phyloP scores from a whole-genome alignment of 2,113 vertebrate species.

The Lucifuga dentata region DNA sequence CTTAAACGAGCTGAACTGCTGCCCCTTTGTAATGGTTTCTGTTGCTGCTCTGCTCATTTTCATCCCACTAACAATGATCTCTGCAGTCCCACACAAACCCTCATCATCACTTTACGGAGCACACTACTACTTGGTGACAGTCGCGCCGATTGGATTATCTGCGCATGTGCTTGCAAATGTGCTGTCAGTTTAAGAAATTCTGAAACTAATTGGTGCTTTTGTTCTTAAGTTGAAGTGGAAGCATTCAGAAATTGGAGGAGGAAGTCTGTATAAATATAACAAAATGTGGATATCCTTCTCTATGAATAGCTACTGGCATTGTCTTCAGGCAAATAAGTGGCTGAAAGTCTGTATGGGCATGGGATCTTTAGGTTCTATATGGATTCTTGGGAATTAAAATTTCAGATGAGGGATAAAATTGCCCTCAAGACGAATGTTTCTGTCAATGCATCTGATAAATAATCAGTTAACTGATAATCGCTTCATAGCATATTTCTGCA shows the following conservation, averaged over 20 bases:
- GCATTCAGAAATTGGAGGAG: neutral
- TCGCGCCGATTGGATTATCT: neutral
- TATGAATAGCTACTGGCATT: too few species aligned
- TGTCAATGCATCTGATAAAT: conserved; percentile 3
- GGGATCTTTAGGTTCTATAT: too few species aligned
- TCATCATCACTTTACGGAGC: conserved; percentile 6
- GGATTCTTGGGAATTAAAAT: too few species aligned
- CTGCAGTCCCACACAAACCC: neutral
- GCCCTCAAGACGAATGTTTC: neutral
- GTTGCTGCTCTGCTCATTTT: conserved; percentile 4
- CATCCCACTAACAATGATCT: conserved; percentile 20
- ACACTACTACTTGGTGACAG: neutral
- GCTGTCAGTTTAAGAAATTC: conserved; percentile 12
- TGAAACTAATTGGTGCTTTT: conserved; percentile 18
- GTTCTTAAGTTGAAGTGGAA: neutral
- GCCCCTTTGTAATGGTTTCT: conserved; percentile 1
- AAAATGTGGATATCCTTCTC: too few species aligned
- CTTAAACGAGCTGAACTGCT: neutral
- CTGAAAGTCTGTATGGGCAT: too few species aligned
- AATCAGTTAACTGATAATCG: neutral
- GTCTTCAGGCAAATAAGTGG: too few species aligned
- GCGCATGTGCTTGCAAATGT: neutral
- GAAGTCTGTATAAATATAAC: too few species aligned
- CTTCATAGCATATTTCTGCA: neutral
- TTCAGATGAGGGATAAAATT: too few species aligned